Evolutionary conservation across 2,888 invertebrate genomes (phyloP), one percentile per base, ranked within the genome.

Genomic region (Idaea straminata): DNA sequence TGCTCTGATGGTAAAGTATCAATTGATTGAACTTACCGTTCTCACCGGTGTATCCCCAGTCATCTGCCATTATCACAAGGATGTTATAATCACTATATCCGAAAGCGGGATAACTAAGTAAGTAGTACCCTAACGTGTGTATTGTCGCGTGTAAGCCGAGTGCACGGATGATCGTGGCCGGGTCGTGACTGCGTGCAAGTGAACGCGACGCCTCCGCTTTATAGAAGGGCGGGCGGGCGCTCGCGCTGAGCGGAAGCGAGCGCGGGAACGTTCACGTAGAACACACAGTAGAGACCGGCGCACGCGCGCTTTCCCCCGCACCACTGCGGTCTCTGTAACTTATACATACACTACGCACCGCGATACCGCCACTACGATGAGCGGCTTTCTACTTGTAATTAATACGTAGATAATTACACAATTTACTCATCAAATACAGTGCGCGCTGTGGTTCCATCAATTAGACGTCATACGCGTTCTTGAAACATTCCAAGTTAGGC

Each of bases 31-130:
- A 92, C 93, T 94, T 81, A 94, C 94, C 94, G 84, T 94, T 94
- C 74, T 91, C 91, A 77, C 89, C 87, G 75, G 93, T 93, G 87
- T 94, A 94, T 86, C 94, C 94, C 94, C 94, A 94, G 67, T 93
- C 93, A 75, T 89, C 88, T 76, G 89, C 91, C 91, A 93, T 93
- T 77, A 74, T 77, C 79, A 80, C 82, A 73, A 77, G 83, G 78
- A 78, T 77, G 73, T 72, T 75, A 69, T 25, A 25, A 25, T 72
- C 75, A 75, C 73, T 74, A 75, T 72, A 76, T 72, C 73, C 70
- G 72, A 74, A 72, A 74, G 75, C 74, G 75, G 74, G 71, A 74
- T 75, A 72, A 72, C 68, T 69, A 25, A 25, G 25, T 25, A 25
- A 1, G 1, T 2, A 25, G 25, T 25, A 25, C 25, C 25, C 2